phyloP scores from a whole-genome alignment of 1,140 invertebrate species.

The Lysiphlebus fabarum region DNA sequence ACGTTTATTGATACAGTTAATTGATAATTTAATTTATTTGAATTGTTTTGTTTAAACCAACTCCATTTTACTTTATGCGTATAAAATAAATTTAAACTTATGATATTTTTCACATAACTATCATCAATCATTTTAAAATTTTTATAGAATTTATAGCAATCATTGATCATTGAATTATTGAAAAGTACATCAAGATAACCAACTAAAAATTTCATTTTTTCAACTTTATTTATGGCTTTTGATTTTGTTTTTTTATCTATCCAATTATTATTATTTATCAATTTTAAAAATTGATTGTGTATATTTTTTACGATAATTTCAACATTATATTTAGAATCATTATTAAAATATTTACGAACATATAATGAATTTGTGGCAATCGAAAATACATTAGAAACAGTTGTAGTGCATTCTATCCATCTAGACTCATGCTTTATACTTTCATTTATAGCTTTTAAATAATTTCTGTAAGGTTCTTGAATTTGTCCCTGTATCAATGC shows the following conservation, averaged over 20 bases:
- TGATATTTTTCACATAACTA: conserved; percentile 69
- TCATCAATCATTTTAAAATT: conserved; percentile 68
- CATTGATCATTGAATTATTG: conserved; percentile 67
- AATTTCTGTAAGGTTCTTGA: too few species aligned
- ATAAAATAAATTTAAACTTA: conserved; percentile 73
- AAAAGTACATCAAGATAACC: conserved; percentile 65
- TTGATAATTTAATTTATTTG: conserved; percentile 63
- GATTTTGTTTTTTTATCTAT: conserved; percentile 65
- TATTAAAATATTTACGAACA: conserved; percentile 58
- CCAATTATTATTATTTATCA: conserved; percentile 59
- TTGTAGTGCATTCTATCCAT: conserved; percentile 81
- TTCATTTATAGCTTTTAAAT: conserved; percentile 70
- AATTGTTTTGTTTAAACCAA: conserved; percentile 71
- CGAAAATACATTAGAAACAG: conserved; percentile 67
- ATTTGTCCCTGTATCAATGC: too few species aligned
- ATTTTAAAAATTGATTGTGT: neutral
- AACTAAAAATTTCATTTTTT: conserved; percentile 57
- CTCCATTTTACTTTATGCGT: conserved; percentile 74
- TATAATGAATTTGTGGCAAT: conserved; percentile 64
- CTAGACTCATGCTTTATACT: conserved; percentile 70
- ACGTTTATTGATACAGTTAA: conserved; percentile 57
- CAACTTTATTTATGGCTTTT: conserved; percentile 59
- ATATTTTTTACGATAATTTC: conserved; percentile 35
- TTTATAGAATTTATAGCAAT: conserved; percentile 61
- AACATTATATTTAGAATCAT: conserved; percentile 49